These are phyloP conservation scores for Agapornis roseicollis DNA, from an alignment of 2,113 vertebrate species.

Conservation along the genomic window DNA sequence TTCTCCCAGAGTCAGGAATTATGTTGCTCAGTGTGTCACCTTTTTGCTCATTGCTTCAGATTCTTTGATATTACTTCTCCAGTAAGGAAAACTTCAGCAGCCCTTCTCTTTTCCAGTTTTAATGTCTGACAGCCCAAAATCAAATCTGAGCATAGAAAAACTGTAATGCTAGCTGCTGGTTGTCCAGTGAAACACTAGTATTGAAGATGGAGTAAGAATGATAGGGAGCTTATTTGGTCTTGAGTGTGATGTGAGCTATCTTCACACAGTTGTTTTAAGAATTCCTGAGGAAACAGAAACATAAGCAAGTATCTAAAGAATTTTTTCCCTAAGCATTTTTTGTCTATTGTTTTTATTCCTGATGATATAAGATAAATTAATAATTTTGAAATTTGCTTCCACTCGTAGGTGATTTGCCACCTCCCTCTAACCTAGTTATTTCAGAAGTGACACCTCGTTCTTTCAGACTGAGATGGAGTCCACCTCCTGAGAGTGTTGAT, in stretches of 20 bases:
- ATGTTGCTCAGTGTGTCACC: not conserved
- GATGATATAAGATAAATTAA: not conserved
- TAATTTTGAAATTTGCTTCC: not conserved
- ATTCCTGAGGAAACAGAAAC: not conserved
- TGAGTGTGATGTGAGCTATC: not conserved
- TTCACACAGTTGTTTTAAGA: not conserved
- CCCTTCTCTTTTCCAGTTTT: not conserved
- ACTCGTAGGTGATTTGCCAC: constrained; percentile 71
- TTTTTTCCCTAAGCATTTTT: not conserved
- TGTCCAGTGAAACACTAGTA: not conserved
- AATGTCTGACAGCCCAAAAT: not conserved
- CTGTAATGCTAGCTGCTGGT: not conserved
- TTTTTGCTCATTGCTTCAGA: not conserved
- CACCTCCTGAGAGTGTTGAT: constrained; percentile 84
- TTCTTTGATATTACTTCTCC: not conserved
- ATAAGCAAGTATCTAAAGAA: not conserved
- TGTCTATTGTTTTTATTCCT: not conserved
- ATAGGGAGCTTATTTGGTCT: not conserved
- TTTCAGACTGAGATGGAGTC: constrained; percentile 88
- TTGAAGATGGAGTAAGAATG: not conserved
- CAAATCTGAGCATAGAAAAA: not conserved
- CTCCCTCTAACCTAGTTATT: constrained; percentile 86
- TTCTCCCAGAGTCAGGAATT: not conserved
- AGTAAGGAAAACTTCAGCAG: not conserved
- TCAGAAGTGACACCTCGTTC: constrained; percentile 89